These are phyloP conservation scores for Melanaphis sacchari DNA, from an alignment of 1,140 invertebrate species.

Conservation along the genomic window DNA sequence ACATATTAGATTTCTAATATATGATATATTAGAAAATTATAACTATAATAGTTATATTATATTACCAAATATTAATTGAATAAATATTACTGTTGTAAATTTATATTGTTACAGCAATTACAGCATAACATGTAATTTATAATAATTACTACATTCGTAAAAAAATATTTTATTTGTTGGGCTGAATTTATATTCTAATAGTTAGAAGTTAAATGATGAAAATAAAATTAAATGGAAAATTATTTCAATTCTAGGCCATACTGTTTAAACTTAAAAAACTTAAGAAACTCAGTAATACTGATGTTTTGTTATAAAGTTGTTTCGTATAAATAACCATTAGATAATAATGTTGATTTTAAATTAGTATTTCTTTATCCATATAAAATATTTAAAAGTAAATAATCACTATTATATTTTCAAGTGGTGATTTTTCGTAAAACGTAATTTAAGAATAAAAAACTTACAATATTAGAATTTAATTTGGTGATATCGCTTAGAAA, in stretches of 20 bases:
- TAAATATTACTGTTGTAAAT: not conserved
- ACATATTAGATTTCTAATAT: too few species aligned
- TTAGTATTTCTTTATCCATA: not conserved
- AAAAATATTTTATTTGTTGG: not conserved
- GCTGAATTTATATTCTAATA: not conserved
- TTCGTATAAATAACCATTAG: not conserved
- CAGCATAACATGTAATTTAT: not conserved
- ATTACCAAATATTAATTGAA: not conserved
- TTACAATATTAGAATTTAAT: not conserved
- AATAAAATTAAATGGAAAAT: not conserved
- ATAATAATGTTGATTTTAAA: not conserved
- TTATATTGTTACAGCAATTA: not conserved
- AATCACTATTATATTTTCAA: not conserved
- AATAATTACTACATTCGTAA: not conserved
- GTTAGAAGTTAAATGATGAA: not conserved
- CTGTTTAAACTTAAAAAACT: not conserved
- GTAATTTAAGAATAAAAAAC: not conserved
- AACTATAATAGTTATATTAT: not conserved
- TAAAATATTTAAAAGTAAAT: not conserved
- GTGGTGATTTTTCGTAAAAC: not conserved
- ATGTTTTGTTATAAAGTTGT: not conserved
- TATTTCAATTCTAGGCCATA: not conserved
- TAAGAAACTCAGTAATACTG: too few species aligned
- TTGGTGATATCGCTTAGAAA: not conserved
- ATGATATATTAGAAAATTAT: too few species aligned